Percentiles rank a stretch among this genome's conserved stretches.
Evolutionary conservation across 1,140 invertebrate species (phyloP).

Genomic region (Polypedilum vanderplanki): DNA sequence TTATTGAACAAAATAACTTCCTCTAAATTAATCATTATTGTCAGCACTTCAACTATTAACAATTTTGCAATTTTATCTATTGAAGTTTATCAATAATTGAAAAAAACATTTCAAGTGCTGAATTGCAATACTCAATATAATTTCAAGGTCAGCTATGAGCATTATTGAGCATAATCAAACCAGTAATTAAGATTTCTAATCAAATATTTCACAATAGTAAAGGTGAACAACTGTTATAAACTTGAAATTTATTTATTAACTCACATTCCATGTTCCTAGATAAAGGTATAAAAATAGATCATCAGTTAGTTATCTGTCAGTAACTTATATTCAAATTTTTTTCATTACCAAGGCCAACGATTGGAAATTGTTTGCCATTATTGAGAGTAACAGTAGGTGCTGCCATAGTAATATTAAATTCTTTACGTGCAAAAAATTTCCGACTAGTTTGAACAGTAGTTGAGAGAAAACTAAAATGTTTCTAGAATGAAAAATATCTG

Average conservation of each 20-base stretch:
- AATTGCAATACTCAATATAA: too few species aligned
- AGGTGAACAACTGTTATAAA: too few species aligned
- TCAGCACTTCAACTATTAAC: too few species aligned
- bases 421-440: not conserved
- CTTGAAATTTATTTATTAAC: not conserved
- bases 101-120: too few species aligned
- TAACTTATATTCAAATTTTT: not conserved
- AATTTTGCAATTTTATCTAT: too few species aligned
- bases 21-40: too few species aligned
- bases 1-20: too few species aligned
- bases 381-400: conserved; percentile 50
- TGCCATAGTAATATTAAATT: not conserved
- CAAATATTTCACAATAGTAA: too few species aligned
- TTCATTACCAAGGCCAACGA: conserved; percentile 55
- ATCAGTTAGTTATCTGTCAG: not conserved
- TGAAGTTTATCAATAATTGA: too few species aligned
- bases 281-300: not conserved
- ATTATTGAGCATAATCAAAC: too few species aligned
- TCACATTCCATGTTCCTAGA: not conserved
- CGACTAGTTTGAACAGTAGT: not conserved
- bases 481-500: not conserved
- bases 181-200: too few species aligned
- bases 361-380: conserved; percentile 56
- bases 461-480: not conserved
- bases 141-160: too few species aligned